Evolutionary conservation across 2,113 vertebrate genomes (phyloP).

Genomic region (Caretta caretta): DNA sequence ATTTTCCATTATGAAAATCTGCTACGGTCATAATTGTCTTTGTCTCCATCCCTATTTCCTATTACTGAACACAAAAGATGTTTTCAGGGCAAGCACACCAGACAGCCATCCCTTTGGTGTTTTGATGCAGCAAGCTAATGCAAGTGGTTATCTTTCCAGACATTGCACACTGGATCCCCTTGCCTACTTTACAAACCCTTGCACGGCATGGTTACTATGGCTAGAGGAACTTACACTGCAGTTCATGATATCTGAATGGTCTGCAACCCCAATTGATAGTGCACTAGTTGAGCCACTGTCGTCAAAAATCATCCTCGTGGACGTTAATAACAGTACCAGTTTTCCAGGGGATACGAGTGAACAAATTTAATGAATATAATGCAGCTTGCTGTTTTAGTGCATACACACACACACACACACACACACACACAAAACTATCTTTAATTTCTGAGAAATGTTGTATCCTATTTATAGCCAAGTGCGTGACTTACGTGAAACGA

Average conservation of each 20-base stretch:
- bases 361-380: not conserved
- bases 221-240: not conserved
- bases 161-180: not conserved
- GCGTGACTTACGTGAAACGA: not conserved
- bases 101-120: not conserved
- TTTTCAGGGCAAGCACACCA: constrained; percentile 3
- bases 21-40: not conserved
- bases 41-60: not conserved
- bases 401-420: not conserved
- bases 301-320: not conserved
- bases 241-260: not conserved
- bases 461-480: not conserved
- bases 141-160: constrained; percentile 23
- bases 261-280: not conserved
- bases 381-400: not conserved
- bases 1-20: not conserved
- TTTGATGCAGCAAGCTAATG: constrained; percentile 23
- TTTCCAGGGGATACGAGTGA: not conserved
- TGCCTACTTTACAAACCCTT: constrained; percentile 18
- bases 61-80: constrained; percentile 6
- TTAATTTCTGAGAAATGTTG: not conserved
- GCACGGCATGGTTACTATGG: not conserved
- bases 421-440: not conserved
- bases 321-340: not conserved
- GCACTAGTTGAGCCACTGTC: not conserved